Evolutionary conservation across 2,113 vertebrate species (phyloP), one percentile per base, ranked within the genome.

Genomic region (Varanus komodoensis): DNA sequence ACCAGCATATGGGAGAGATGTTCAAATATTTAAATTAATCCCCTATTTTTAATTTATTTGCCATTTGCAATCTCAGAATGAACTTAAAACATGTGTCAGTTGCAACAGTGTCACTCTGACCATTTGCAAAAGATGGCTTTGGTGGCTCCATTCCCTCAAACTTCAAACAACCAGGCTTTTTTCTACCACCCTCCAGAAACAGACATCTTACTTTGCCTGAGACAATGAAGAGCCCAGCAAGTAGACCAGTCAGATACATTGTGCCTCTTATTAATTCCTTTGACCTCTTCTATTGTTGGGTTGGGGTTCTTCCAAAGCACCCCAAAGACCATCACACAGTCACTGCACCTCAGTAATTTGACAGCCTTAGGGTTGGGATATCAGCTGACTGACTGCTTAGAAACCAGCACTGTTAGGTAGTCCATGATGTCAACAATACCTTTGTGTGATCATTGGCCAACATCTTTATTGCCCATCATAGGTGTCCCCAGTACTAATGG

Each of bases 41-140:
- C 81, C 12, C 7, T 57, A 74, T 52, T 27, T 71, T 64, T 67
- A 48, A 68, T 32, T 15, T 23, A 15, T 67, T 52, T 8, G 8
- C 79, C 29, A 48, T 1, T 57, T 81, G 1, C 1, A 82, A 61
- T 61, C 19, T 34, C 17, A 14, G 50, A 50, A 14, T 32, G 34
- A 85, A 54, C 32, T 85, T 23, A 71, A 2, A 0, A 3, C 1
- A 0, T 77, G 2, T 1, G 3, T 1, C 0, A 8, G 1, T 86
- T 34, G 81, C n/a, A 82, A 2, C 8, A 8, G 21, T 38, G 21
- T 29, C 25, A 32, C 17, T 57, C 50, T 81, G 12, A 4, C 29
- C 11, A 71, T n/a, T 21, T 64, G 61, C 29, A n/a, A 11, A 3
- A 9, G 73, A 3, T 48, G 52, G 1, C 34, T 0, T 0, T 82